These are phyloP conservation scores for Pararge aegeria DNA, from an alignment of 1,140 invertebrate species.

Conservation along the genomic window DNA sequence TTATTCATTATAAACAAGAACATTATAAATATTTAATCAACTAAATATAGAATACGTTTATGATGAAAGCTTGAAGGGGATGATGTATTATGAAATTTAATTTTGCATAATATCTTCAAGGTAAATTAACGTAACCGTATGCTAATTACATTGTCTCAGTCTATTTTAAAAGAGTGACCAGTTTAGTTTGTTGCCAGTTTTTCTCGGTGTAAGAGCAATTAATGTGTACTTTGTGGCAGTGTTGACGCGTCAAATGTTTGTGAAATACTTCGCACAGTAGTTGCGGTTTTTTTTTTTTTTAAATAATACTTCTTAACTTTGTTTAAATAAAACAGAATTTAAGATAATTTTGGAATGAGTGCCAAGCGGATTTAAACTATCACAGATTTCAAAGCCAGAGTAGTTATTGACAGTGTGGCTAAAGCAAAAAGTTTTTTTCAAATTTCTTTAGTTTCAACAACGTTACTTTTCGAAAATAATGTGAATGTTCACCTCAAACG, in stretches of 20 bases:
- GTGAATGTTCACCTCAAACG: neutral
- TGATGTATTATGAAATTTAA: conserved; percentile 2
- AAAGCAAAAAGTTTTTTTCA: neutral
- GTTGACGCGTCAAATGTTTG: conserved; percentile 1
- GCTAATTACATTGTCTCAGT: conserved; percentile 14
- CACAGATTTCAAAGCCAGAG: neutral
- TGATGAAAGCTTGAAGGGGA: neutral
- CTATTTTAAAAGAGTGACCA: conserved; percentile 14
- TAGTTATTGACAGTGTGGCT: neutral
- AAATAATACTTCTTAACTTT: neutral
- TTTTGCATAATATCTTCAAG: conserved; percentile 13
- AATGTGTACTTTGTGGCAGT: neutral
- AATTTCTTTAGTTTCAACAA: neutral
- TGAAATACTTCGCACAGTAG: conserved; percentile 9
- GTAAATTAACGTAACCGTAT: conserved; percentile 11
- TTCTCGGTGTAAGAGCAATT: conserved; percentile 10
- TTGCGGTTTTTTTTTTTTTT: neutral
- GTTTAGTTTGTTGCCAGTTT: conserved; percentile 16
- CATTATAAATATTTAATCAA: neutral
- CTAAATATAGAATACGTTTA: conserved; percentile 1
- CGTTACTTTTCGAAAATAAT: neutral
- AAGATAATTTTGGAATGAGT: neutral
- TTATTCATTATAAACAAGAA: too few relatives aligned
- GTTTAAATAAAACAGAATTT: neutral
- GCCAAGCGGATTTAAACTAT: neutral